These are phyloP conservation scores for Coreius guichenoti DNA, from an alignment of 2,797 vertebrate species.

Conservation along the genomic window DNA sequence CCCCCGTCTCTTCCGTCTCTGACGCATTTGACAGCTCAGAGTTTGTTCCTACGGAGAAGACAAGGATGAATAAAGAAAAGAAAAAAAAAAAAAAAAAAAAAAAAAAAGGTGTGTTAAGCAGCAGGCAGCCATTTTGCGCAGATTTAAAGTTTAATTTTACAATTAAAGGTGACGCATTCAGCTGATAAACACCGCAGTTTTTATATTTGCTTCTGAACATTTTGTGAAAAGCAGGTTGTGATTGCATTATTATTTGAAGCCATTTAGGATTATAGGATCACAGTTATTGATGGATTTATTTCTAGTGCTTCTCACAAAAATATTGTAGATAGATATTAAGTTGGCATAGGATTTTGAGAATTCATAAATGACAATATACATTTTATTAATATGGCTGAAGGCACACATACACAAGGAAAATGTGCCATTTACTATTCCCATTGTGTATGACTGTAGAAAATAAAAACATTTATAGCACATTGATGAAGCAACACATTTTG, in stretches of 20 bases:
- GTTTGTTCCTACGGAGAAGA: constrained; percentile 78
- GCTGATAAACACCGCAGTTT: background rate
- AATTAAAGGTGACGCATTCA: background rate
- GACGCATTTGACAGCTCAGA: constrained; percentile 89
- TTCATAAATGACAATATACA: background rate
- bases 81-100: background rate
- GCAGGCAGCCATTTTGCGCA: background rate
- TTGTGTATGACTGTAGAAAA: background rate
- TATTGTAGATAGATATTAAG: background rate
- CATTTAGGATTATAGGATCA: background rate
- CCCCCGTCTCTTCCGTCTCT: constrained; percentile 83
- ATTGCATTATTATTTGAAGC: background rate
- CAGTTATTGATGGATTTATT: background rate
- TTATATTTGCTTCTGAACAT: background rate
- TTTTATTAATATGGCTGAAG: background rate
- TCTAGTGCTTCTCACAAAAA: background rate
- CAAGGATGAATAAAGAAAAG: background rate
- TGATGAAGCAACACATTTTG: background rate
- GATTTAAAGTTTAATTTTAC: background rate
- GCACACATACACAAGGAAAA: background rate
- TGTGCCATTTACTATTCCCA: background rate
- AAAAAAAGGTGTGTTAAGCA: background rate
- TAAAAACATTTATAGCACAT: background rate
- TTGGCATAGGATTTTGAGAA: background rate
- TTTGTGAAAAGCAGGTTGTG: background rate